Evolutionary conservation across 2,113 vertebrate species (phyloP), one percentile per base, ranked within the genome.

Genomic region (Apistogramma diplotaenia): DNA sequence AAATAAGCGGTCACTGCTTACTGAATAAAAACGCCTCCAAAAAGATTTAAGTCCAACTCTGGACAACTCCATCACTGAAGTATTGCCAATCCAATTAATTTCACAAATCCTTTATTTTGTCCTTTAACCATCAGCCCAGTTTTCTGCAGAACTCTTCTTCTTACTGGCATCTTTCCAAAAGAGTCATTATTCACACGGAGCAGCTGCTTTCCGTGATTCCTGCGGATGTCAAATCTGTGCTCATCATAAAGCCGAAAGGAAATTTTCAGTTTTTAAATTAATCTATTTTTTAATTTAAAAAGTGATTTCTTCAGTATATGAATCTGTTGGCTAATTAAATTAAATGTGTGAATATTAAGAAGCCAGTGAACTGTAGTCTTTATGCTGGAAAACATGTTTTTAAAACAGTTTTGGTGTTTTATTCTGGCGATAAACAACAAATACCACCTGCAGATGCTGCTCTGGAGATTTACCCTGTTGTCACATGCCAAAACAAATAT

Each of bases 61-160:
- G 37, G 29, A 1, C 4, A 71, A 43, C 73, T 65, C 21, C 15
- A 3, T 74, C 37, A 46, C 7, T 89, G 85, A 90, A 81, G 74
- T 73, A 78, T 56, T 85, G 90, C 86, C 85, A 89, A 86, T 77
- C 76, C 84, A 88, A 87, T 91, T 90, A 89, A 85, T 85, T 84
- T 70, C 74, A 61, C 55, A 77, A 84, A 89, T 87, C 82, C 74
- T 82, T 82, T 49, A 76, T 54, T 83, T 73, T 35, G 65, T 82
- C 60, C 54, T 83, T 88, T 23, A 74, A 57, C 60, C 16, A 70
- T 46, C 71, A 8, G 79, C 81, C 56, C 55, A 70, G 55, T 78
- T 86, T 79, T 77, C 23, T 49, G 9, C 77, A 60, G 87, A 85
- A 80, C 51, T 33, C 62, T 59, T 49, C 1, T 49, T 8, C 57